A percentile compares a stretch with the other conserved stretches of the same genome.
These are phyloP conservation scores for Portevinia maculata DNA, from an alignment of 2,888 invertebrate species.

Conservation along the genomic window DNA sequence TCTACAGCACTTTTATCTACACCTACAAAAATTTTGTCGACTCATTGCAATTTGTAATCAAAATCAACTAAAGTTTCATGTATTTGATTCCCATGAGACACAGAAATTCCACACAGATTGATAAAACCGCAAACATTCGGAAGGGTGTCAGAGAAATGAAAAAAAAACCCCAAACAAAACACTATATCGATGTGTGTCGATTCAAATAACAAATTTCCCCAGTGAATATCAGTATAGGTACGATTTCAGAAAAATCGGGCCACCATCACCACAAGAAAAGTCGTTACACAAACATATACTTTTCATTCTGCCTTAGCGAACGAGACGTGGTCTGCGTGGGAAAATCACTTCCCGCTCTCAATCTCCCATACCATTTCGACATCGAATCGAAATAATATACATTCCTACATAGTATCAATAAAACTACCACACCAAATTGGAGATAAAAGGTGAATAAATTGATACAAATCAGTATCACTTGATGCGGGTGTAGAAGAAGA, in stretches of 20 bases:
- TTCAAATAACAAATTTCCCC: slow-evolving; percentile 69
- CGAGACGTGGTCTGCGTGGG: slow-evolving; percentile 65
- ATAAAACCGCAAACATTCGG: slow-evolving; percentile 43
- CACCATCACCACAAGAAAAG: slow-evolving; percentile 29
- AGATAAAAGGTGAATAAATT: slow-evolving; percentile 71
- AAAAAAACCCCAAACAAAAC: slow-evolving; percentile 36
- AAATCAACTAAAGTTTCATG: slow-evolving; percentile 34
- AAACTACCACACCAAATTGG: slow-evolving; percentile 44
- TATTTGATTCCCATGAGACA: slow-evolving; percentile 23
- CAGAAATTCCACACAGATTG: slow-evolving; percentile 8
- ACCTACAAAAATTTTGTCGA: neutral
- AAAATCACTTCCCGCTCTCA: slow-evolving; percentile 43
- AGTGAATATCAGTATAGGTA: slow-evolving; percentile 56
- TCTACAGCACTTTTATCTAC: neutral
- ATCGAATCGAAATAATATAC: slow-evolving; percentile 40
- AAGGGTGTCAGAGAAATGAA: neutral
- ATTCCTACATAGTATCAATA: slow-evolving; percentile 26
- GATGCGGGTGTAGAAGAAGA: slow-evolving; percentile 25
- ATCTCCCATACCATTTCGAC: slow-evolving; percentile 27
- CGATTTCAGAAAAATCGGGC: slow-evolving; percentile 54
- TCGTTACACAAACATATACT: slow-evolving; percentile 1
- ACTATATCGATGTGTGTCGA: slow-evolving; percentile 58
- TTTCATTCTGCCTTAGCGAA: slow-evolving; percentile 28
- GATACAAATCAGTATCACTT: slow-evolving; percentile 54
- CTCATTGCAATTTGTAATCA: slow-evolving; percentile 29